Base-by-base conservation (phyloP, 1,140 invertebrate genomes). In the Drosophila seguyi region DNA sequence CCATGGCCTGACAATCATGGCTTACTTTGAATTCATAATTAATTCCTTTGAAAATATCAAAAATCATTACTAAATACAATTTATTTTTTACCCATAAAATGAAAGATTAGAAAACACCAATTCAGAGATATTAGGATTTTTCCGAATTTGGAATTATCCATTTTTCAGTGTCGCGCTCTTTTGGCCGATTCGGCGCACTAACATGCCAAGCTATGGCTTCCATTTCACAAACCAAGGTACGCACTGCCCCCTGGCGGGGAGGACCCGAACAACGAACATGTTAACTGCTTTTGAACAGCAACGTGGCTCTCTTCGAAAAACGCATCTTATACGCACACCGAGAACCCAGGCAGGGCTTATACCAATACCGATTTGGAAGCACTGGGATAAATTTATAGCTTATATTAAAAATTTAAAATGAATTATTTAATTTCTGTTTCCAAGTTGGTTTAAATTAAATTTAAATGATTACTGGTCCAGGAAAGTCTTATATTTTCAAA, bases 161-260 rank as follows among this genome's bases (percentile, higher is more conserved):
- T 4, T n/a, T 42, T 14, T n/a, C 27, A 18, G 29, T 42, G 13
- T 6, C 36, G 59, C 81, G 81, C 73, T 20, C 81, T 80, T 82
- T 81, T 53, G 31, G 81, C 41, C 63, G 81, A 81, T 79, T 84
- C 31, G 83, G 81, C 81, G 81, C 81, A 84, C 61, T 80, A 83
- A 65, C 14, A 22, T 10, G 13, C 45, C 10, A 25, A 38, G 42
- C 25, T 10, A 41, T 76, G 41, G 22, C 72, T 86, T 79, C 65
- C 78, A 68, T 42, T 75, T 42, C 82, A 86, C 82, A 48, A 86
- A 86, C 82, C 82, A 34, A 20, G 6, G 25, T 13, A 16, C 45
- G n/a, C 39, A 38, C 44, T 38, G 36, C 71, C 52, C 57, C 67
- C 81, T 84, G 55, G 62, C 81, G 81, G 77, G 27, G 44, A 77